These are phyloP conservation scores for Stramonita haemastoma DNA, from an alignment of 2,888 invertebrate species.

Conservation along the genomic window DNA sequence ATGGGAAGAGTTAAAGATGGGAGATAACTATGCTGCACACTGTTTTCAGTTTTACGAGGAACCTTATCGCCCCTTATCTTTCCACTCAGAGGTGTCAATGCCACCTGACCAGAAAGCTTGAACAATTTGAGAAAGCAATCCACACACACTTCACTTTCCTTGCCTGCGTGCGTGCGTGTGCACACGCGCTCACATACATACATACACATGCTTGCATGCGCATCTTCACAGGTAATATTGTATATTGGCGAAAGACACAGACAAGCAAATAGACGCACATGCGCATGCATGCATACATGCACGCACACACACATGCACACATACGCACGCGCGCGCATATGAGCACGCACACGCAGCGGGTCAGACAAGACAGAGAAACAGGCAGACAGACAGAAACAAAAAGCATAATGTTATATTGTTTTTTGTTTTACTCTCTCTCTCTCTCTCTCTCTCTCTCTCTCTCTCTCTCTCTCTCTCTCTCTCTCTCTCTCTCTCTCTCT, in stretches of 20 bases:
- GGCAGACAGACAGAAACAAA: not conserved
- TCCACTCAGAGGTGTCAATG: not conserved
- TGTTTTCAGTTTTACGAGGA: not conserved
- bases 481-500: conserved; percentile 8
- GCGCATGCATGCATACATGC: not conserved
- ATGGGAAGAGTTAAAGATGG: no score
- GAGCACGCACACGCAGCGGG: no score
- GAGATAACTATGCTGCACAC: not conserved
- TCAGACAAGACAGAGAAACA: not conserved
- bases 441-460: conserved; percentile 16
- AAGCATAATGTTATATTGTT: no score
- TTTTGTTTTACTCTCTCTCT: not conserved
- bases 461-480: conserved; percentile 22
- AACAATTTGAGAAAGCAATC: no score
- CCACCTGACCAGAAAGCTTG: no score
- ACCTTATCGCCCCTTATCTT: not conserved
- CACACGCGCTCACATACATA: no score
- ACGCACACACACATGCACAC: not conserved
- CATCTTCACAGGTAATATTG: no score
- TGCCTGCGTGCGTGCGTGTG: no score
- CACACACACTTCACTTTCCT: no score
- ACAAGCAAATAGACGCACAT: not conserved
- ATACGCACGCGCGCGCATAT: not conserved
- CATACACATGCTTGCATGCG: no score
- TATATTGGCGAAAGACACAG: no score